Percentiles rank a stretch among this genome's conserved stretches.
Conservation (phyloP, 2,113 vertebrate genomes). For the zebrafish (Danio rerio) region DNA sequence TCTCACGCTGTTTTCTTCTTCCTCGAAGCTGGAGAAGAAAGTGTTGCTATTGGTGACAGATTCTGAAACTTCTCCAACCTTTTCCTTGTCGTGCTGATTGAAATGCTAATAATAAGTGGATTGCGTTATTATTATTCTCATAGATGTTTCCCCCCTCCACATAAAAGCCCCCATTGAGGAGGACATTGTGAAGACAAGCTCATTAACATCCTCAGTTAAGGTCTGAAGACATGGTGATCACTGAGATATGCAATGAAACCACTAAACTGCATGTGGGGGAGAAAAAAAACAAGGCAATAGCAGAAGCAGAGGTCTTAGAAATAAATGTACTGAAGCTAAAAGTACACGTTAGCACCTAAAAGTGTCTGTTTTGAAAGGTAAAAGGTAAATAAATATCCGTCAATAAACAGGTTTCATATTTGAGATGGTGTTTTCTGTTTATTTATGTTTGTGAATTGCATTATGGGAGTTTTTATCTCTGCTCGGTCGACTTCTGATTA, state of each 20-base stretch:
- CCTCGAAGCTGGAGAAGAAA: neutral
- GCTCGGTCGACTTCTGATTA: no score
- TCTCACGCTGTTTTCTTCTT: neutral
- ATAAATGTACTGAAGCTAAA: no score
- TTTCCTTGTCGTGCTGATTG: neutral
- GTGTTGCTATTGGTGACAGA: constrained; percentile 64
- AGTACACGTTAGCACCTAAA: no score
- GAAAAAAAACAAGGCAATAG: neutral
- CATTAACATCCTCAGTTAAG: neutral
- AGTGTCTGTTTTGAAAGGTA: no score
- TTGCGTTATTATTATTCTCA: constrained; percentile 22
- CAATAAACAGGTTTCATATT: no score
- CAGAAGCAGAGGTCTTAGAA: neutral
- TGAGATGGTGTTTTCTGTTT: no score
- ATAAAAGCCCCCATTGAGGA: constrained; percentile 20
- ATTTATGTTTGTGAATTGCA: no score
- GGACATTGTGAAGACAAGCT: constrained; percentile 18
- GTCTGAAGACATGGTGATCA: neutral
- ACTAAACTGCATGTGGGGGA: neutral
- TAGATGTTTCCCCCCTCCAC: neutral
- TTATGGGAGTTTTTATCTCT: no score
- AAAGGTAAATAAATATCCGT: no score
- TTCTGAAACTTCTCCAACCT: neutral
- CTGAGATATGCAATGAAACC: neutral
- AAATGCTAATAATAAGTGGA: constrained; percentile 38